A percentile compares a stretch with the other conserved stretches of the same genome.
Conservation (phyloP, 2,888 invertebrate species). For the Brachypterus glaber region DNA sequence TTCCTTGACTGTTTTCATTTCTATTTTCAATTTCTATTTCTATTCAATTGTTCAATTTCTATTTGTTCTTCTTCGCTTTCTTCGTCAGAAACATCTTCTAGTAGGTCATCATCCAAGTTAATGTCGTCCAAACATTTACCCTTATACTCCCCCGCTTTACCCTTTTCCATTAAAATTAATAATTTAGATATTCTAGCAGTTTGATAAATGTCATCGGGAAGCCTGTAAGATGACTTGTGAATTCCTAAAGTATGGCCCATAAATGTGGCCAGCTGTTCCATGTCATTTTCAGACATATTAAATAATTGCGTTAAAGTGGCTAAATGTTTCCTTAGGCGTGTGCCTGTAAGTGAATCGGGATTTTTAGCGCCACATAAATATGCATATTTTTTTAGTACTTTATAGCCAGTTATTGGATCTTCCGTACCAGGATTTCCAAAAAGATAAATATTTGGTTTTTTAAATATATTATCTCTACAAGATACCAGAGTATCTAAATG, state of each 20-base stretch:
- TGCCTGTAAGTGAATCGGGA: slow-evolving; percentile 19
- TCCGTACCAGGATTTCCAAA: slow-evolving; percentile 9
- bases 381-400: slow-evolving; percentile 11
- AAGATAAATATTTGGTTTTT: slow-evolving; percentile 13
- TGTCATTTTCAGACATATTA: slow-evolving; percentile 19
- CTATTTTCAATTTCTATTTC: too few relatives aligned
- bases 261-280: slow-evolving; percentile 22
- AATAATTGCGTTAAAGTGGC: slow-evolving; percentile 24
- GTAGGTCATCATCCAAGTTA: slow-evolving; percentile 6
- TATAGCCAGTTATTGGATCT: slow-evolving; percentile 13
- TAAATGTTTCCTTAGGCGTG: slow-evolving; percentile 21
- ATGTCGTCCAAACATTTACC: slow-evolving; percentile 18
- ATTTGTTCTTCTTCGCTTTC: slow-evolving; percentile 10
- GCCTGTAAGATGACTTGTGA: slow-evolving; percentile 16
- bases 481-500: slow-evolving; percentile 8
- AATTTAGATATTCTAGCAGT: slow-evolving; percentile 21
- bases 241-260: slow-evolving; percentile 20
- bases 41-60: too few relatives aligned
- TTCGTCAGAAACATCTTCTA: slow-evolving; percentile 4
- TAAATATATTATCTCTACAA: slow-evolving; percentile 13
- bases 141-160: slow-evolving; percentile 13
- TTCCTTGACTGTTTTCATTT: too few relatives aligned
- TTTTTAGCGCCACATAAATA: slow-evolving; percentile 17
- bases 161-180: slow-evolving; percentile 17
- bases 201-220: slow-evolving; percentile 20